Conservation (phyloP, 2,888 invertebrate species). For the Labia minor region DNA sequence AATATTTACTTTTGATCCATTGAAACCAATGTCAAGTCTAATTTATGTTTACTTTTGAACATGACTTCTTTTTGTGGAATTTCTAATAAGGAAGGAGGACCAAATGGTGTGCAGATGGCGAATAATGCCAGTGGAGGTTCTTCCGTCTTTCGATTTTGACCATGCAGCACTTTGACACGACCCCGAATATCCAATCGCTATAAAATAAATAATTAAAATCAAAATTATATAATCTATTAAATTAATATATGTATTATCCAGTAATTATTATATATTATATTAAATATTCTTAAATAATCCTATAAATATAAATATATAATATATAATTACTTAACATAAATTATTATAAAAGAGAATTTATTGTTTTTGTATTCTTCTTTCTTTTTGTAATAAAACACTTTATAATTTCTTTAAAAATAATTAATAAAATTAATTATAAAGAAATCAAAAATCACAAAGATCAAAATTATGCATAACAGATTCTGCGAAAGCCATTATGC, state of each 20-base stretch:
- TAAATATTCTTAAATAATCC: slow-evolving; percentile 18
- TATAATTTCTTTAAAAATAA: too few relatives aligned
- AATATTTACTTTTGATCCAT: slow-evolving; percentile 80
- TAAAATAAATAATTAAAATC: slow-evolving; percentile 34
- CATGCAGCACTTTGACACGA: slow-evolving; percentile 88
- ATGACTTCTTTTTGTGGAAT: slow-evolving; percentile 97
- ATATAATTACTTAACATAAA: too few relatives aligned
- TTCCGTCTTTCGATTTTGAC: slow-evolving; percentile 89
- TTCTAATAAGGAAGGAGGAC: slow-evolving; percentile 92
- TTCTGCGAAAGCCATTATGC: too few relatives aligned
- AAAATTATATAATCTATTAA: slow-evolving; percentile 15
- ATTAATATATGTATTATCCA: slow-evolving; percentile 13
- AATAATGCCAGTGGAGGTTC: slow-evolving; percentile 90
- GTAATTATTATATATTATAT: slow-evolving; percentile 15
- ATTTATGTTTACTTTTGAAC: slow-evolving; percentile 98
- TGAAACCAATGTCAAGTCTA: slow-evolving; percentile 89
- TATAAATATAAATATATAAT: slow-evolving; percentile 14
- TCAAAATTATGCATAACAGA: too few relatives aligned
- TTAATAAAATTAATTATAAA: too few relatives aligned
- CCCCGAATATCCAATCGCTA: slow-evolving; percentile 97
- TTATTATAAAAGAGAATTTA: too few relatives aligned
- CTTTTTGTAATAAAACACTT: too few relatives aligned
- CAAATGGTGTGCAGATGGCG: slow-evolving; percentile 97
- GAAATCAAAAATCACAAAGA: too few relatives aligned
- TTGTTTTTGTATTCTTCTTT: too few relatives aligned